A percentile compares a stretch with the other conserved stretches of the same genome.
phyloP scores from a whole-genome alignment of 2,888 invertebrate species.

The Glyphotaelius pellucidus region DNA sequence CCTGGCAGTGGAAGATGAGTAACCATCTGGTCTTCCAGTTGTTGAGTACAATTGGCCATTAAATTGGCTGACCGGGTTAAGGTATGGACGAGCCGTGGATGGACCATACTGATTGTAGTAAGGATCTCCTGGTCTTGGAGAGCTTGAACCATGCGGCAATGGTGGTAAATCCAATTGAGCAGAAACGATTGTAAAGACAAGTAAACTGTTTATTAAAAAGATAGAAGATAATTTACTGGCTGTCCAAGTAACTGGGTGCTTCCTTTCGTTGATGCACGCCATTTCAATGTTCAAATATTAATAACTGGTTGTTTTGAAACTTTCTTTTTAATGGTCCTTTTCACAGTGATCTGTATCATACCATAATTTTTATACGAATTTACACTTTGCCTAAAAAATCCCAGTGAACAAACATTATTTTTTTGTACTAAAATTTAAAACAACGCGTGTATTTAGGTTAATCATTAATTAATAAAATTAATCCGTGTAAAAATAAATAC shows the following conservation, averaged over 20 bases:
- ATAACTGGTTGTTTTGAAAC: background rate
- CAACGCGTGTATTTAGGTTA: background rate
- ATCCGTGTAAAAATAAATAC: background rate
- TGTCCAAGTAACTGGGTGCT: slow-evolving; percentile 70
- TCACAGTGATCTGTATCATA: background rate
- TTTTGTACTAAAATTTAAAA: background rate
- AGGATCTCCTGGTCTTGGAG: slow-evolving; percentile 70
- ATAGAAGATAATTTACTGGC: slow-evolving; percentile 67
- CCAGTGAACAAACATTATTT: background rate
- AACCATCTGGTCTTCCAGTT: slow-evolving; percentile 68
- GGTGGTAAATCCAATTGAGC: slow-evolving; percentile 79
- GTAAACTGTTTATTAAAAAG: slow-evolving; percentile 68
- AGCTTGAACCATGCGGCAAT: slow-evolving; percentile 70
- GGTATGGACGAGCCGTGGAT: slow-evolving; percentile 58
- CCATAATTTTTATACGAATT: background rate
- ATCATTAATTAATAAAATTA: background rate
- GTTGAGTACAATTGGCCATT: slow-evolving; percentile 72
- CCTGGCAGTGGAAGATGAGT: slow-evolving; percentile 57
- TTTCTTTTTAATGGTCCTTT: background rate
- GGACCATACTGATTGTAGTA: slow-evolving; percentile 66
- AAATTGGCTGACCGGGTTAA: slow-evolving; percentile 37
- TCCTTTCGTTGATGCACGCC: slow-evolving; percentile 71
- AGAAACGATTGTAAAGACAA: slow-evolving; percentile 67
- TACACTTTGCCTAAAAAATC: background rate
- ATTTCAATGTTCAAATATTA: slow-evolving; percentile 68